Percentiles rank a stretch among this genome's conserved stretches.
Evolutionary conservation across 1,140 invertebrate genomes (phyloP).

Genomic region (Tribolium madens): DNA sequence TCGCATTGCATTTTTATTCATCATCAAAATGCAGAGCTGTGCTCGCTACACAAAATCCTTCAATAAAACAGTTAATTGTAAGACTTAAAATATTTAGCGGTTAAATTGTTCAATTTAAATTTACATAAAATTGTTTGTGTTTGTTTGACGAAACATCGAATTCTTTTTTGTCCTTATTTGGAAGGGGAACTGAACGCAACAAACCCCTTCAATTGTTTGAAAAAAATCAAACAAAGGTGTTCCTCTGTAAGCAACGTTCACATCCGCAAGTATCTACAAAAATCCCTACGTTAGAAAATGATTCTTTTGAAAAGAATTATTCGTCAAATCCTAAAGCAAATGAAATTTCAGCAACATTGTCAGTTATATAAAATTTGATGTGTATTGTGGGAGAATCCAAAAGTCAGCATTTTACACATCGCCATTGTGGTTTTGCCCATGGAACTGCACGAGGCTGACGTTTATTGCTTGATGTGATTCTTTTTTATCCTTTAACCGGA

Average conservation of each 20-base stretch:
- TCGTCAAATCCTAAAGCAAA: slow-evolving; percentile 9
- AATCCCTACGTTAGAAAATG: background rate
- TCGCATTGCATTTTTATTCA: background rate
- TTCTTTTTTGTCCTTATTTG: background rate
- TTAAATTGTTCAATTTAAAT: background rate
- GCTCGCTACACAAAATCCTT: background rate
- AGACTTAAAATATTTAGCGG: background rate
- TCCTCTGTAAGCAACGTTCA: background rate
- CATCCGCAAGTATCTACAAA: background rate
- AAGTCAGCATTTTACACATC: slow-evolving; percentile 49
- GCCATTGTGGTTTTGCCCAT: slow-evolving; percentile 37
- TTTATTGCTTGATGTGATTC: slow-evolving; percentile 47
- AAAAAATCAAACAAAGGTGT: background rate
- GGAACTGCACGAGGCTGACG: slow-evolving; percentile 33
- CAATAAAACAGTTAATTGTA: background rate
- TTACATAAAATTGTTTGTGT: background rate
- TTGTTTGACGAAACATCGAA: background rate
- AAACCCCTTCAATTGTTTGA: background rate
- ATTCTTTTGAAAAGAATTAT: slow-evolving; percentile 25
- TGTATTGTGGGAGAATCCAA: slow-evolving; percentile 43
- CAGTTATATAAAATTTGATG: slow-evolving; percentile 46
- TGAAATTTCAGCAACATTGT: slow-evolving; percentile 44
- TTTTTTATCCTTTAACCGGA: slow-evolving; percentile 43
- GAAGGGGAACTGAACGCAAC: too few species aligned
- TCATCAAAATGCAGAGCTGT: background rate